phyloP scores from a whole-genome alignment of 2,888 invertebrate species.

The Gastracanthus pulcherrimus region DNA sequence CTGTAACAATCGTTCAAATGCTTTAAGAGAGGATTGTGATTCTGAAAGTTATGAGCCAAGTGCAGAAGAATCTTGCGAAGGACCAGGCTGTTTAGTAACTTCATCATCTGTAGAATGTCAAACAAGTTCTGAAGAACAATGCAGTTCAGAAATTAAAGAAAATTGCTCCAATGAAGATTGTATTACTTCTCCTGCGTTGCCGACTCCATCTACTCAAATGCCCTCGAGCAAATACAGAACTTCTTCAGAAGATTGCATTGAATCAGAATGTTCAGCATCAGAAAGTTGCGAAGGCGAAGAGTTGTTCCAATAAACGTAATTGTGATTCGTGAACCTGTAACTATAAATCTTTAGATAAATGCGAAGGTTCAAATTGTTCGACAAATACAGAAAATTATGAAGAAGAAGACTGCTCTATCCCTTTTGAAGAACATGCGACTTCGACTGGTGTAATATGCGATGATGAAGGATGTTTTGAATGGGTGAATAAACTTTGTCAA shows the following conservation, averaged over 20 bases:
- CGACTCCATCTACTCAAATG: not conserved
- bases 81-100: not conserved
- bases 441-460: not conserved
- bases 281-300: not conserved
- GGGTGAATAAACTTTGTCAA: not conserved
- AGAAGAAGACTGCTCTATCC: not conserved
- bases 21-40: not conserved
- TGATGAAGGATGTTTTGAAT: not conserved
- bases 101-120: not conserved
- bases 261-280: not conserved
- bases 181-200: not conserved
- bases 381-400: not conserved
- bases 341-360: conserved; percentile 2
- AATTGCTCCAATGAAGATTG: not conserved
- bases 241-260: not conserved
- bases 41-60: not conserved
- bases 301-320: not conserved
- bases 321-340: not conserved
- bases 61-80: not conserved
- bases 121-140: not conserved
- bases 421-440: not conserved
- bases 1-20: not conserved
- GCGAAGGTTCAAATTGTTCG: not conserved
- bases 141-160: not conserved
- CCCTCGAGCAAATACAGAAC: not conserved